Conservation (phyloP, 2,113 vertebrate genomes). For the Antigone vipio region DNA sequence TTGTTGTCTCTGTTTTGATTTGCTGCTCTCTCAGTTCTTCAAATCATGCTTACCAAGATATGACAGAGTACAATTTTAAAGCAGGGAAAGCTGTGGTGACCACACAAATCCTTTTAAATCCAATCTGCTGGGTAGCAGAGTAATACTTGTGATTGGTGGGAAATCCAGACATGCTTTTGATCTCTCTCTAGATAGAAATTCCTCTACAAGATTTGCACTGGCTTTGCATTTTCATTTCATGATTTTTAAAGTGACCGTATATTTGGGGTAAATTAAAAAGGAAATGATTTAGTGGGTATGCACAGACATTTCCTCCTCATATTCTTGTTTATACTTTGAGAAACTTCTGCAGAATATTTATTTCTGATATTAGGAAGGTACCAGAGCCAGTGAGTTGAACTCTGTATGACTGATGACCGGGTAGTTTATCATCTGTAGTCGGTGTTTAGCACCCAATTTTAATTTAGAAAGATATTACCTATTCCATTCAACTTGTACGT, state of each 20-base stretch:
- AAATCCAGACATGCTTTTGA: not conserved
- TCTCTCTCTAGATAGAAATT: constrained; percentile 19
- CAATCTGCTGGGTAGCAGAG: not conserved
- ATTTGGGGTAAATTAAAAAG: not conserved
- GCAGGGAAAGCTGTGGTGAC: not conserved
- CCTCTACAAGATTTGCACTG: not conserved
- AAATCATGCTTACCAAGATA: not conserved
- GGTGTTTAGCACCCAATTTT: not conserved
- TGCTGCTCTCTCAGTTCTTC: not conserved
- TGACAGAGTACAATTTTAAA: not conserved
- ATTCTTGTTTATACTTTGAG: not conserved
- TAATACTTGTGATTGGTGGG: not conserved
- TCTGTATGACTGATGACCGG: not conserved
- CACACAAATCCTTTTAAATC: not conserved
- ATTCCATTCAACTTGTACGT: not conserved
- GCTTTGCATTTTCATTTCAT: constrained; percentile 21
- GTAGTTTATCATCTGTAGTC: not conserved
- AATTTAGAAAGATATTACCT: not conserved
- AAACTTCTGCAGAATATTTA: not conserved
- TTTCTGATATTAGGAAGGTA: not conserved
- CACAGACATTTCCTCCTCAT: not conserved
- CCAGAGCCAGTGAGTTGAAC: not conserved
- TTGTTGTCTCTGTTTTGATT: not conserved
- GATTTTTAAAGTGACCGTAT: not conserved
- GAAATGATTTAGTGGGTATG: not conserved